Conservation (phyloP, 2,888 invertebrate genomes). For the Callyntrura guangdongensis region DNA sequence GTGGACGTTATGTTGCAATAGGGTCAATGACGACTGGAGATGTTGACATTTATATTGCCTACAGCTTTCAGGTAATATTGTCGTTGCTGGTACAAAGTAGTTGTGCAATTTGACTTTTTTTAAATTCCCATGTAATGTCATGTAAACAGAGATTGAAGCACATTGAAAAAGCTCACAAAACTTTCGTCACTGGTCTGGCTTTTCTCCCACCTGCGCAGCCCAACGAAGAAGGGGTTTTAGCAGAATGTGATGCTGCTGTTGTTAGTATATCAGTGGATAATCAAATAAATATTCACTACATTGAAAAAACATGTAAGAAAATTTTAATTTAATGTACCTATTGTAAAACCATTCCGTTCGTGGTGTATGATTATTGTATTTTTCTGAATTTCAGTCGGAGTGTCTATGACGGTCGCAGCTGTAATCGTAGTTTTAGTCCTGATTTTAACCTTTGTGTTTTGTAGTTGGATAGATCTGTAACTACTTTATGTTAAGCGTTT, state of each 20-base stretch:
- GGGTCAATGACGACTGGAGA: conserved; percentile 98
- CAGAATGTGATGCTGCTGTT: conserved; percentile 92
- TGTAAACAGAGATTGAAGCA: conserved; percentile 91
- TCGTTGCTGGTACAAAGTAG: not conserved
- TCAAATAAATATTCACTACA: conserved; percentile 94
- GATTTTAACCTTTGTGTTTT: conserved; percentile 92
- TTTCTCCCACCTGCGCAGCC: conserved; percentile 91
- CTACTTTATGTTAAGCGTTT: not conserved
- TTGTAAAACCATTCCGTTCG: too few relatives aligned
- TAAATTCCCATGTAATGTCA: too few relatives aligned
- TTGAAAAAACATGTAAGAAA: conserved; percentile 92
- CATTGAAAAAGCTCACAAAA: conserved; percentile 95
- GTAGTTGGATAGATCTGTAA: conserved; percentile 93
- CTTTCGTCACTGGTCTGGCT: conserved; percentile 98
- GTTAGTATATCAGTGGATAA: conserved; percentile 98
- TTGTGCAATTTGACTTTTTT: not conserved
- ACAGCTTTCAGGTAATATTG: conserved; percentile 91
- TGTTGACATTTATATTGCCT: conserved; percentile 95
- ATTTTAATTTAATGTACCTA: too few relatives aligned
- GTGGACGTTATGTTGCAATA: conserved; percentile 96
- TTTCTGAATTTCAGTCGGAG: conserved; percentile 89
- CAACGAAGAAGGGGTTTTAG: conserved; percentile 85
- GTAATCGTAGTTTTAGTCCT: conserved; percentile 91
- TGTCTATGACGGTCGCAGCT: conserved; percentile 94
- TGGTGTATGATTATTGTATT: conserved; percentile 34